Conservation (phyloP, 2,797 vertebrate species). For the Choloepus didactylus region DNA sequence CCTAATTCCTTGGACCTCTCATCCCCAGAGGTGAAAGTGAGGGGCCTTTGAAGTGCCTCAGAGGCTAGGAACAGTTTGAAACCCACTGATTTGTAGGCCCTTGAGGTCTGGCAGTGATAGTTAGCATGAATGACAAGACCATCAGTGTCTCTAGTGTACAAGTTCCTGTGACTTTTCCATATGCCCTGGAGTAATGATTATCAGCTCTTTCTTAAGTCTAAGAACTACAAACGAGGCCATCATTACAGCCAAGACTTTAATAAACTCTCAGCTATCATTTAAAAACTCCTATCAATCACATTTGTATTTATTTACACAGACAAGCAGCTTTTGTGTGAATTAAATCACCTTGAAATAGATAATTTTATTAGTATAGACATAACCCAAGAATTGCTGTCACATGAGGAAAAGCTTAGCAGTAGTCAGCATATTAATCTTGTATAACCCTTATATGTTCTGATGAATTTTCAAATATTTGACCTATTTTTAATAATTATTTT, state of each 20-base stretch:
- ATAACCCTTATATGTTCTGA: not conserved
- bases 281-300: constrained; percentile 39
- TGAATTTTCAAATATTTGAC: constrained; percentile 56
- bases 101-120: not conserved
- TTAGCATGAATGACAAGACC: not conserved
- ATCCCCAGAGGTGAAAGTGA: not conserved
- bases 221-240: constrained; percentile 37
- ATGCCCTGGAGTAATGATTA: not conserved
- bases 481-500: constrained; percentile 67
- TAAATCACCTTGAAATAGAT: constrained; percentile 54
- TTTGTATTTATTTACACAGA: constrained; percentile 66
- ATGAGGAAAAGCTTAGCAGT: not conserved
- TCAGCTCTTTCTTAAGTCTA: not conserved
- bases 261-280: constrained; percentile 58
- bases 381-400: constrained; percentile 45
- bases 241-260: constrained; percentile 23
- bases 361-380: constrained; percentile 51
- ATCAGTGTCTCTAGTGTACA: not conserved
- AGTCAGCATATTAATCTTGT: constrained; percentile 38
- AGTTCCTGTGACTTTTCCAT: not conserved
- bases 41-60: not conserved
- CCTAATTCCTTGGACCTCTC: not conserved
- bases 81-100: not conserved
- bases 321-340: constrained; percentile 55
- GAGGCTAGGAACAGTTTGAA: constrained; percentile 31